Conservation (phyloP, 1,140 invertebrate species). For the Chrysoperla carnea region DNA sequence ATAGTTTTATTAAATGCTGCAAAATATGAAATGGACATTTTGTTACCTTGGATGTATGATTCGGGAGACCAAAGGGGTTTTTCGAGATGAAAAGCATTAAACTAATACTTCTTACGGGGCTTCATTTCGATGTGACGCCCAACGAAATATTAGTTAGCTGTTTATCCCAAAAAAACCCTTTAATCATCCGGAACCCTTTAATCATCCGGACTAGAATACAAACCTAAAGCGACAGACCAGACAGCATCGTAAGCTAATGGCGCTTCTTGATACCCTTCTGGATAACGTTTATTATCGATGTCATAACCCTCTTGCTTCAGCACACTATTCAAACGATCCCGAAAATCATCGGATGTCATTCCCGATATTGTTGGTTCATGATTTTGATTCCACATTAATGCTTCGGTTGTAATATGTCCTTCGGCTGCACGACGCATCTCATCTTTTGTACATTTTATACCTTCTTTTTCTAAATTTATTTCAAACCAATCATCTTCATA, state of each 20-base stretch:
- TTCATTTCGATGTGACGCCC: not conserved
- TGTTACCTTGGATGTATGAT: not conserved
- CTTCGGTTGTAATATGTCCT: slow-evolving; percentile 95
- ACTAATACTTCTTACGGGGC: no score
- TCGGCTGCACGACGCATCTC: slow-evolving; percentile 88
- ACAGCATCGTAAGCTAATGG: slow-evolving; percentile 97
- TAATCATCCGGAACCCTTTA: no score
- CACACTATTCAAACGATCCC: slow-evolving; percentile 57
- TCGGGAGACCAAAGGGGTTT: no score
- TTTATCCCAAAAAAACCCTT: no score
- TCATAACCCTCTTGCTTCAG: slow-evolving; percentile 63
- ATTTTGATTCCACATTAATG: slow-evolving; percentile 95
- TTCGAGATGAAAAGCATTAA: no score
- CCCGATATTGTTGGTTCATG: slow-evolving; percentile 82
- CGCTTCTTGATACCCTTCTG: slow-evolving; percentile 93
- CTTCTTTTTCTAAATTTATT: slow-evolving; percentile 68
- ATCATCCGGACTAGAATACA: no score
- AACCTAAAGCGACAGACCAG: slow-evolving; percentile 88
- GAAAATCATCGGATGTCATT: slow-evolving; percentile 67
- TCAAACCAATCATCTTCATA: slow-evolving; percentile 99
- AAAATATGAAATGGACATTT: slow-evolving; percentile 3
- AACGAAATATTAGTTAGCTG: not conserved
- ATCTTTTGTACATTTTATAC: slow-evolving; percentile 80
- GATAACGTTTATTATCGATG: slow-evolving; percentile 64
- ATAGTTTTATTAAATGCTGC: slow-evolving; percentile 93